A percentile compares a stretch with the other conserved stretches of the same genome.
phyloP scores from a whole-genome alignment of 2,797 vertebrate genomes.

The Discoglossus pictus region DNA sequence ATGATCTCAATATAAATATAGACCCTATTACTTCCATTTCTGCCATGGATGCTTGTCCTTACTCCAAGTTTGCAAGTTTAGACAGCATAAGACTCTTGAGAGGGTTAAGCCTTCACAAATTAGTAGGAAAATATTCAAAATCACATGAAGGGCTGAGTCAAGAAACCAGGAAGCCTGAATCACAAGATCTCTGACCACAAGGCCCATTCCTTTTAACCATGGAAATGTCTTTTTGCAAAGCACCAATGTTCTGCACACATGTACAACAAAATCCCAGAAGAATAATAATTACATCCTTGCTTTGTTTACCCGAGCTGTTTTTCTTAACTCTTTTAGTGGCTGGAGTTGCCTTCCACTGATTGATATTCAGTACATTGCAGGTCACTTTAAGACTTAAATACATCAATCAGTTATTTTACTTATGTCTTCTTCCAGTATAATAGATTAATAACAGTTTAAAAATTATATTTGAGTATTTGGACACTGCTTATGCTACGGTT shows the following conservation, averaged over 20 bases:
- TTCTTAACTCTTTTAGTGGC: slow-evolving; percentile 18
- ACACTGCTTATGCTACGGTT: too few species aligned
- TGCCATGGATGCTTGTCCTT: too few species aligned
- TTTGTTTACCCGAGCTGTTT: slow-evolving; percentile 46
- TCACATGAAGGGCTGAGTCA: slow-evolving; percentile 49
- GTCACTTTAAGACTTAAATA: slow-evolving; percentile 5
- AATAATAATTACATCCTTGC: slow-evolving; percentile 45
- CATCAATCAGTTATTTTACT: too few species aligned
- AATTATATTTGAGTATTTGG: too few species aligned
- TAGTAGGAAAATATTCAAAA: slow-evolving; percentile 34
- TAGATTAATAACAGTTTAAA: too few species aligned
- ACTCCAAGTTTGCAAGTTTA: too few species aligned
- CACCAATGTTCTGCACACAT: slow-evolving; percentile 44
- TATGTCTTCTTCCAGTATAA: too few species aligned
- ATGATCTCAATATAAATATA: too few species aligned
- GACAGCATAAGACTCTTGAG: slow-evolving; percentile 32
- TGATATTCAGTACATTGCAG: slow-evolving; percentile 7
- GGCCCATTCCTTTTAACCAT: slow-evolving; percentile 48
- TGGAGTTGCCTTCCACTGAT: slow-evolving; percentile 14
- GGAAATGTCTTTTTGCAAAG: slow-evolving; percentile 48
- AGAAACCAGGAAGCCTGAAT: slow-evolving; percentile 48
- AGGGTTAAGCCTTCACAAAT: slow-evolving; percentile 8
- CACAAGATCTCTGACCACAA: slow-evolving; percentile 50
- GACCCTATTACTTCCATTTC: too few species aligned
- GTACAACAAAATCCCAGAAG: slow-evolving; percentile 36